Percentiles rank a stretch among this genome's conserved stretches.
These are phyloP conservation scores for Platalea minor DNA, from an alignment of 2,797 vertebrate genomes.

Conservation along the genomic window DNA sequence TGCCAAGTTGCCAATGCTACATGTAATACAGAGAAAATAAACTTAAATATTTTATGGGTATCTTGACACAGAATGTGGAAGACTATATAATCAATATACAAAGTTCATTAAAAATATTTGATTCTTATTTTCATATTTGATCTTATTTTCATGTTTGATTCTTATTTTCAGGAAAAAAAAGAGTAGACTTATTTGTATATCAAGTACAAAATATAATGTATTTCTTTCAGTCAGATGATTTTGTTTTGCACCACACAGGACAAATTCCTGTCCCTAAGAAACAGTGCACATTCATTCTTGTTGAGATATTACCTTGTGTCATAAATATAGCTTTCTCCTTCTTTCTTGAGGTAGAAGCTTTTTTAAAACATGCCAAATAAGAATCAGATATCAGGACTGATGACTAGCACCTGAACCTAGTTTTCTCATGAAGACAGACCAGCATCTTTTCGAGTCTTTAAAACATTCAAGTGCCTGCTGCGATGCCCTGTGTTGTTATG, in stretches of 20 bases:
- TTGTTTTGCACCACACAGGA: neutral
- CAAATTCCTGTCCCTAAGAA: neutral
- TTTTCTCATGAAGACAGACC: neutral
- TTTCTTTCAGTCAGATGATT: neutral
- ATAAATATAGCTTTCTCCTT: neutral
- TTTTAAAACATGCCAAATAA: neutral
- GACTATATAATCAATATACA: neutral
- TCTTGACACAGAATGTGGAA: neutral
- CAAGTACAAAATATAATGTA: neutral
- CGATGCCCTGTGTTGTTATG: accelerated
- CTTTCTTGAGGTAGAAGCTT: neutral
- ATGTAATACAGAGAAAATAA: neutral
- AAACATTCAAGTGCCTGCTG: neutral
- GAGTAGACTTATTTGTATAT: neutral
- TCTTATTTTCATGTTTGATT: neutral
- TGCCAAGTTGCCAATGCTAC: neutral
- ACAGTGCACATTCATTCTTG: neutral
- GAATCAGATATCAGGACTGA: neutral
- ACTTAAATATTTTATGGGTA: neutral
- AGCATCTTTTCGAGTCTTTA: neutral
- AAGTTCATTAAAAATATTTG: neutral
- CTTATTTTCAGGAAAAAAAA: neutral
- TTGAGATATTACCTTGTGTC: neutral
- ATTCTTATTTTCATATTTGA: neutral
- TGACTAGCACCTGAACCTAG: neutral